Percentiles rank a stretch among this genome's conserved stretches.
phyloP scores from a whole-genome alignment of 2,113 vertebrate genomes.

The Diadophis punctatus region DNA sequence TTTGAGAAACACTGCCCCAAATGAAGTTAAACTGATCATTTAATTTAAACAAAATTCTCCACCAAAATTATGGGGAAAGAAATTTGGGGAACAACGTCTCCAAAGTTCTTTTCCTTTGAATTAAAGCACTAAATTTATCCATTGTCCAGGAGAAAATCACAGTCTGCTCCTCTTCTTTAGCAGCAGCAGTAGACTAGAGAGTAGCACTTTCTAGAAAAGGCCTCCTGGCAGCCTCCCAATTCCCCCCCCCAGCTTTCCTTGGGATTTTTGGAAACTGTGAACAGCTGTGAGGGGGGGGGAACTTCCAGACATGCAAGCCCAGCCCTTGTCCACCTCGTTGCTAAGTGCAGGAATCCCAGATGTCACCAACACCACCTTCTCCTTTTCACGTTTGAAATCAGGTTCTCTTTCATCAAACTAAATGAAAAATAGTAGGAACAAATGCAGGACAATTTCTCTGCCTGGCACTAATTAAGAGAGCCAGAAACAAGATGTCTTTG shows the following conservation, averaged over 20 bases:
- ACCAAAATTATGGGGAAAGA: neutral
- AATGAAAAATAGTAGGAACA: neutral
- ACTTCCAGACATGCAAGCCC: neutral
- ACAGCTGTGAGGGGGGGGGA: neutral
- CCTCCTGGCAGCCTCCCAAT: neutral
- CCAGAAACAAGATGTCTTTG: neutral
- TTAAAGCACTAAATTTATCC: neutral
- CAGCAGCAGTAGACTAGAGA: neutral
- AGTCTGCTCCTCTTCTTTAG: neutral
- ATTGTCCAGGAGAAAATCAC: neutral
- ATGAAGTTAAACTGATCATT: neutral
- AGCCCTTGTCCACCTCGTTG: neutral
- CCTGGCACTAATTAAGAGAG: neutral
- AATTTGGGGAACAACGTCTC: neutral
- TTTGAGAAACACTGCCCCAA: too few species aligned
- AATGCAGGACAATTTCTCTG: neutral
- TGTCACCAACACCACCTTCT: neutral
- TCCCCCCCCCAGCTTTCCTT: neutral
- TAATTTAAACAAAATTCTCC: neutral
- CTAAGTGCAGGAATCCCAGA: neutral
- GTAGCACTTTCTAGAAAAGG: neutral
- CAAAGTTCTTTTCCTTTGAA: neutral
- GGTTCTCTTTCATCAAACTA: neutral
- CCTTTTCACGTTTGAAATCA: neutral
- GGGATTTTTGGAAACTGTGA: neutral